A percentile compares a stretch with the other conserved stretches of the same genome.
These are phyloP conservation scores for Amblyopsis rosae DNA, from an alignment of 2,113 vertebrate genomes.

Conservation along the genomic window DNA sequence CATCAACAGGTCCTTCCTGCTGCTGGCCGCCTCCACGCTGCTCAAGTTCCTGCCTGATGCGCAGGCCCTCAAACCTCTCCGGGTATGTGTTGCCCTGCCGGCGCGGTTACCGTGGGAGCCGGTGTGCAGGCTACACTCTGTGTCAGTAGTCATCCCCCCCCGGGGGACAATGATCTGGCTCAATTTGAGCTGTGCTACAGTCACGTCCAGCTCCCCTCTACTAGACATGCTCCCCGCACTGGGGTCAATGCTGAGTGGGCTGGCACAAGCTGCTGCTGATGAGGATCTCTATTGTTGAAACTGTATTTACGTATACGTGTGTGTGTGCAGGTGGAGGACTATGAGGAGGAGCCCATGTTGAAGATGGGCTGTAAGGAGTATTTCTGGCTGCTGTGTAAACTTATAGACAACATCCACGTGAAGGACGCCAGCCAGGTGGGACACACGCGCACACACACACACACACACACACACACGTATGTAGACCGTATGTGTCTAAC, in stretches of 20 bases:
- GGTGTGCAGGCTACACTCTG: constrained; percentile 41
- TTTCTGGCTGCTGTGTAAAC: constrained; percentile 98
- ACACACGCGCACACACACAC: not conserved
- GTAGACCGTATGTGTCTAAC: constrained; percentile 57
- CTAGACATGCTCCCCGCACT: constrained; percentile 4
- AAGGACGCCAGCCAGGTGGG: constrained; percentile 97
- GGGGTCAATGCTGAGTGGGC: constrained; percentile 22
- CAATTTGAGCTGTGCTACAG: constrained; percentile 53
- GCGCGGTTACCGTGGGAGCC: not conserved
- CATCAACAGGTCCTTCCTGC: constrained; percentile 95
- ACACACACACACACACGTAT: not conserved
- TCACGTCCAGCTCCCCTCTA: constrained; percentile 15
- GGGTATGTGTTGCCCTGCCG: constrained; percentile 69
- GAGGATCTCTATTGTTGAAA: not conserved
- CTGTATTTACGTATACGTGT: constrained; percentile 1
- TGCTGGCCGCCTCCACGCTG: constrained; percentile 94
- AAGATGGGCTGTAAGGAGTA: constrained; percentile 96
- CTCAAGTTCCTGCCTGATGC: constrained; percentile 98
- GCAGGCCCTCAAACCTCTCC: constrained; percentile 90
- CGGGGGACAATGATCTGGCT: constrained; percentile 22
- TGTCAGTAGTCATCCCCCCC: constrained; percentile 17
- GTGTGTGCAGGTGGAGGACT: constrained; percentile 87
- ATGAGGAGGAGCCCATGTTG: constrained; percentile 92
- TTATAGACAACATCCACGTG: constrained; percentile 99
- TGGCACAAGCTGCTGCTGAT: constrained; percentile 13